phyloP scores from a whole-genome alignment of 2,888 invertebrate genomes.

The Orthosia gothica region DNA sequence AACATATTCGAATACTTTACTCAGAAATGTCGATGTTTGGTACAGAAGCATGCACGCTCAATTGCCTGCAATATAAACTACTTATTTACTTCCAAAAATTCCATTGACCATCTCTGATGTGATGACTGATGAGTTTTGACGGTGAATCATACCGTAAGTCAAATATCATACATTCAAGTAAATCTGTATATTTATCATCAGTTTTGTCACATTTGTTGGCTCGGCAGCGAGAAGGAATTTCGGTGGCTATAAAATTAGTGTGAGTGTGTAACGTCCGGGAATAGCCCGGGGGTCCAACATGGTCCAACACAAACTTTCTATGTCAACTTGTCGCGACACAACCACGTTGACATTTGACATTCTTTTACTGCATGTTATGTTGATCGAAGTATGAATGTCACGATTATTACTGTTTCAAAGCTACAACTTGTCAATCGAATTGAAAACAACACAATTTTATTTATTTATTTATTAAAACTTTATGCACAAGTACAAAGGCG shows the following conservation, averaged over 20 bases:
- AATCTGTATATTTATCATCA: slow-evolving; percentile 47
- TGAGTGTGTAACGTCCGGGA: slow-evolving; percentile 82
- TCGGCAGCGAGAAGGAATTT: slow-evolving; percentile 74
- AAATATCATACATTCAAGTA: slow-evolving; percentile 32
- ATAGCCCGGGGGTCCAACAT: slow-evolving; percentile 75
- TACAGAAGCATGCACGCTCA: not conserved
- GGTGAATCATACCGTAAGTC: slow-evolving; percentile 40
- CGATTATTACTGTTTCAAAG: slow-evolving; percentile 2
- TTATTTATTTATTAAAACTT: no score
- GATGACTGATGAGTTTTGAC: slow-evolving; percentile 4
- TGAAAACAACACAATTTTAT: not conserved
- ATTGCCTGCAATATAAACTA: not conserved
- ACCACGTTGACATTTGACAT: slow-evolving; percentile 69
- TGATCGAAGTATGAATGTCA: slow-evolving; percentile 23
- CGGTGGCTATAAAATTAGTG: slow-evolving; percentile 88
- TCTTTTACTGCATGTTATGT: slow-evolving; percentile 52
- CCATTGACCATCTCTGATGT: not conserved
- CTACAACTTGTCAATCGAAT: not conserved
- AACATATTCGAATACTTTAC: not conserved
- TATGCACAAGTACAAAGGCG: no score
- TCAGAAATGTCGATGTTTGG: not conserved
- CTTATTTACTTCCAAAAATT: not conserved
- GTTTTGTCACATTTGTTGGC: slow-evolving; percentile 69
- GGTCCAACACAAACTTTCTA: slow-evolving; percentile 78
- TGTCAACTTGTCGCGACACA: slow-evolving; percentile 72